Percentiles rank a stretch among this genome's conserved stretches.
These are phyloP conservation scores for Apodemia mormo DNA, from an alignment of 2,888 invertebrate species.

Conservation along the genomic window DNA sequence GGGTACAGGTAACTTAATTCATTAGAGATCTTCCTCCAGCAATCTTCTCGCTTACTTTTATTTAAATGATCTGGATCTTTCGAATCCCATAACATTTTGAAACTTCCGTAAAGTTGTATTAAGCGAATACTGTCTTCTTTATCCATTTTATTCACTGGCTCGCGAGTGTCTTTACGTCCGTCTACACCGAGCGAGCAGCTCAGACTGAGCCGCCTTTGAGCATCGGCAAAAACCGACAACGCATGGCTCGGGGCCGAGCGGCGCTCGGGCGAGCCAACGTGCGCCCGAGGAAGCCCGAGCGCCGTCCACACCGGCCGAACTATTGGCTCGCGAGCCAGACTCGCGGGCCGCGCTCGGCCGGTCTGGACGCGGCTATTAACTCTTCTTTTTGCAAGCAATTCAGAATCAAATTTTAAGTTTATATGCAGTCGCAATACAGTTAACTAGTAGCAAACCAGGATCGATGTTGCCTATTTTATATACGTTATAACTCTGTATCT, in stretches of 20 bases:
- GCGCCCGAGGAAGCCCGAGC: conserved; percentile 38
- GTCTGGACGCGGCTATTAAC: too few species aligned
- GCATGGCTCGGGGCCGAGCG: conserved; percentile 36
- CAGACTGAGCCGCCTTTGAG: conserved; percentile 7
- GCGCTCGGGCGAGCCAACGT: conserved; percentile 37
- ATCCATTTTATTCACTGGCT: conserved; percentile 18
- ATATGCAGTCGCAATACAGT: too few species aligned
- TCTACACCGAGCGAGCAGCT: too few species aligned
- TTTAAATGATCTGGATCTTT: conserved; percentile 27
- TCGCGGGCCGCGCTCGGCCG: too few species aligned
- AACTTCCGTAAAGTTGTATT: conserved; percentile 21
- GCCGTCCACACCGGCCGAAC: conserved; percentile 33
- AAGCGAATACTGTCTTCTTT: conserved; percentile 21
- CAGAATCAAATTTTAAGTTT: too few species aligned
- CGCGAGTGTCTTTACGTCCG: too few species aligned
- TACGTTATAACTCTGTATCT: too few species aligned
- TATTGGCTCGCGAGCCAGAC: conserved; percentile 29
- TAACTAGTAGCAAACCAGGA: too few species aligned
- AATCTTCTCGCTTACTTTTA: conserved; percentile 21
- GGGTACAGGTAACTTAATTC: conserved; percentile 30
- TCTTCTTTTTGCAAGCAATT: too few species aligned
- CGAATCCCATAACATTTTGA: conserved; percentile 19
- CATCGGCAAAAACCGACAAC: conserved; percentile 33
- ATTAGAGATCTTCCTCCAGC: conserved; percentile 30
- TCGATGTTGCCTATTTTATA: too few species aligned